Base-by-base conservation (phyloP, 2,113 vertebrate species). In the Brachionichthys hirsutus region DNA sequence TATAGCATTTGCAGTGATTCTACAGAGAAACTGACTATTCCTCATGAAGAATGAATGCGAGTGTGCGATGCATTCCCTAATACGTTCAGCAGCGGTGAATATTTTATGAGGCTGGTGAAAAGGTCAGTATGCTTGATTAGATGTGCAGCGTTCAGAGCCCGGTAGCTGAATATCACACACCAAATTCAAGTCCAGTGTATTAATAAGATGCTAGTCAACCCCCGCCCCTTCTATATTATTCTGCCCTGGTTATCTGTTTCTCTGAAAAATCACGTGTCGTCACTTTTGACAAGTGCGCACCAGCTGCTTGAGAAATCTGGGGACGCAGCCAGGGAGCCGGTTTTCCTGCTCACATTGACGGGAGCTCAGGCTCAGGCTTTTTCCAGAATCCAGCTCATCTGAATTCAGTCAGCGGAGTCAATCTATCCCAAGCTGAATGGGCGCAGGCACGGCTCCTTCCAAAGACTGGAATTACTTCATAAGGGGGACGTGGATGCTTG, bases 391-490 rank as follows among this genome's bases (percentile, higher is more conserved):
- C 1, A 22, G 65, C 85, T 91, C 81, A 90, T 92, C 83, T 70
- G 77, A 90, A 90, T 92, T 91, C 89, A 62, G 77, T 36, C 35
- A 41, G 78, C 70, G 22, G 62, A 86, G 69, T 75, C 87, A 75
- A 81, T 89, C 83, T 85, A 42, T 81, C 80, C 70, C 1, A 77
- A 69, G 84, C 65, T 84, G 82, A 87, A 85, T 67, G 78, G 73
- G 74, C 80, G 57, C 72, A 85, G 77, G 75, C 68, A 66, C 67
- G 8, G 74, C 64, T 82, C 63, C 76, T 83, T 88, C 75, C 73
- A 65, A 65, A 30, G 63, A 50, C 65, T 52, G 73, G 75, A 70
- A 69, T 73, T 62, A 74, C 87, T 87, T 84, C 77, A 79, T 65
- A 78, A 71, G 73, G 73, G 85, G 66, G 71, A 35, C 46, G 20